Conservation (phyloP, 23 tunicate genomes). For the Trididemnum nubilum region DNA sequence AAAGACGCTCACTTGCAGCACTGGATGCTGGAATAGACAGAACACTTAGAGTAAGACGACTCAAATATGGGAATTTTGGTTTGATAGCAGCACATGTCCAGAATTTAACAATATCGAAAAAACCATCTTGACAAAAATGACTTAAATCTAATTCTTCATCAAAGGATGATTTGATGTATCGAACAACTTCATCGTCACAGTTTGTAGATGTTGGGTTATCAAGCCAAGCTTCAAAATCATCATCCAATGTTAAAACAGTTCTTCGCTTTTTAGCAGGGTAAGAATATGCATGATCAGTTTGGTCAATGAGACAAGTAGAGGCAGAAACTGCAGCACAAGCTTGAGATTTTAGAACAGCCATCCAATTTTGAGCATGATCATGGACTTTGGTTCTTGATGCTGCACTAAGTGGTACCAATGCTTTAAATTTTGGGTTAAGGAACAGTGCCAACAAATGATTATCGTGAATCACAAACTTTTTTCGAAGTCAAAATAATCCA, state of each 20-base stretch:
- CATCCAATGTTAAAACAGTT: background rate
- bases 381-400: background rate
- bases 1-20: no score
- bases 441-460: background rate
- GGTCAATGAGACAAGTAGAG: no score
- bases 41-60: no score
- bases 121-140: no score
- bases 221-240: background rate
- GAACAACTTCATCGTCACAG: no score
- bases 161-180: no score
- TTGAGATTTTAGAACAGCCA: background rate
- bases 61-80: no score
- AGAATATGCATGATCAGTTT: background rate
- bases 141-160: no score
- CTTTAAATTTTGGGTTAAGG: background rate
- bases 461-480: background rate
- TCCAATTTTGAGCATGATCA: background rate
- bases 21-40: no score
- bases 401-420: background rate
- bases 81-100: no score
- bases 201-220: background rate
- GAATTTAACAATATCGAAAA: no score
- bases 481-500: background rate
- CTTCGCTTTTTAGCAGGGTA: background rate
- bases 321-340: background rate